Evolutionary conservation across 2,888 invertebrate species (phyloP).

Genomic region (Epirrhoe tristata): DNA sequence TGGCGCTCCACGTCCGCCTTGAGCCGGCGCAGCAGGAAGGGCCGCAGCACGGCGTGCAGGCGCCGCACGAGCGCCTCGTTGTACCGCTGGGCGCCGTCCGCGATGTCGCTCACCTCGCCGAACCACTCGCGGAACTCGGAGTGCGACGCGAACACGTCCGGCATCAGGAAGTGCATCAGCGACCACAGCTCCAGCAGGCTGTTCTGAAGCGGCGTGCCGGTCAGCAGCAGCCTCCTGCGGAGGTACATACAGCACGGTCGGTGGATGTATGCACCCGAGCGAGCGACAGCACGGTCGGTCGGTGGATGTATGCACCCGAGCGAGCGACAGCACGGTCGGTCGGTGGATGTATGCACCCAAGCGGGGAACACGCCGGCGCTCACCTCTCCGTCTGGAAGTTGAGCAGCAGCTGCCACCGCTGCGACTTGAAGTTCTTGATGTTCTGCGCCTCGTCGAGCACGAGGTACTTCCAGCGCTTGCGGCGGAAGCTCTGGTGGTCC

Average conservation of each 20-base stretch:
- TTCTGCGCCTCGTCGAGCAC: conserved; percentile 99
- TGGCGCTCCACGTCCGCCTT: conserved; percentile 99
- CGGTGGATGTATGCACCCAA: too few relatives aligned
- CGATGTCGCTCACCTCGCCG: conserved; percentile 92
- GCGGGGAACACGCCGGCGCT: too few relatives aligned
- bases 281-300: background rate
- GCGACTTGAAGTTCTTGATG: conserved; percentile 99
- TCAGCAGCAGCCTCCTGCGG: conserved; percentile 90
- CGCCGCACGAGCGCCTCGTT: conserved; percentile 71
- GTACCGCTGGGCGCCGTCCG: conserved; percentile 58
- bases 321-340: too few relatives aligned
- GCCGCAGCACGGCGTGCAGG: conserved; percentile 90
- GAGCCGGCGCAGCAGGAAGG: conserved; percentile 95
- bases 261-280: too few relatives aligned
- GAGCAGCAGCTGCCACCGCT: conserved; percentile 98
- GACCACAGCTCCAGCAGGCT: conserved; percentile 99
- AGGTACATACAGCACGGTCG: too few relatives aligned
- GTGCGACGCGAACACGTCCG: conserved; percentile 98
- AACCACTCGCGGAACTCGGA: conserved; percentile 99
- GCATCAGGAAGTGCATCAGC: conserved; percentile 99
- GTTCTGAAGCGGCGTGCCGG: conserved; percentile 98
- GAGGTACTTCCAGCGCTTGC: conserved; percentile 99
- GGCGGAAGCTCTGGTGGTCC: conserved; percentile 98
- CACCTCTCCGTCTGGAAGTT: conserved; percentile 95
- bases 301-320: too few relatives aligned